phyloP scores from a whole-genome alignment of 2,797 vertebrate species.

The Nannoperca obscura region DNA sequence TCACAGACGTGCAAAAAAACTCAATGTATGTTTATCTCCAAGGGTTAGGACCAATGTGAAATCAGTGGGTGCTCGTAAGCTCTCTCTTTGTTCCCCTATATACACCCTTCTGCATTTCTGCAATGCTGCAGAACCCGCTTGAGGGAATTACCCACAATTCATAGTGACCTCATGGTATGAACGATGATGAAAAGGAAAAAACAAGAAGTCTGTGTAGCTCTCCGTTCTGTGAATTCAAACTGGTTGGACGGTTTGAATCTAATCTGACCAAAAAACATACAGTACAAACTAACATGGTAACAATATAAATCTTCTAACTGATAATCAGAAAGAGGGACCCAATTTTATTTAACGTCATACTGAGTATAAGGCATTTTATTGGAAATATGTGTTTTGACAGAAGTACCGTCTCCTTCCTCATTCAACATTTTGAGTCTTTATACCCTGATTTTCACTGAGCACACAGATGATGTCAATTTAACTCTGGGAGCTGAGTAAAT shows the following conservation, averaged over 20 bases:
- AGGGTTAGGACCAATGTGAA: not conserved
- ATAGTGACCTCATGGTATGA: not conserved
- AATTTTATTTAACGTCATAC: not conserved
- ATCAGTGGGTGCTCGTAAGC: not conserved
- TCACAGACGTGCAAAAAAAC: constrained; percentile 3
- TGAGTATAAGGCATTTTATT: not conserved
- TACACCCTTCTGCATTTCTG: constrained; percentile 22
- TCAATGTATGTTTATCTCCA: not conserved
- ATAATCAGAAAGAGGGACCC: not conserved
- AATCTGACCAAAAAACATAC: not conserved
- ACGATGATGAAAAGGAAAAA: not conserved
- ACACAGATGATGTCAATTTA: not conserved
- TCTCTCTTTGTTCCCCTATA: not conserved
- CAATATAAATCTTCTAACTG: too few species aligned
- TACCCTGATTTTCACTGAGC: not conserved
- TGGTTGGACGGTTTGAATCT: not conserved
- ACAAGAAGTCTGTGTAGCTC: not conserved
- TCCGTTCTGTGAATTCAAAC: constrained; percentile 1
- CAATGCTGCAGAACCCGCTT: constrained; percentile 30
- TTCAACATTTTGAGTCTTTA: not conserved
- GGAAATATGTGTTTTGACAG: not conserved
- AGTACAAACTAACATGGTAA: not conserved
- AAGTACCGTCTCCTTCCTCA: not conserved
- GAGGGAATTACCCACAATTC: constrained; percentile 2
- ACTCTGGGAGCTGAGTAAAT: not conserved